phyloP scores from a whole-genome alignment of 2,888 invertebrate genomes.

The Nymphalis urticae region DNA sequence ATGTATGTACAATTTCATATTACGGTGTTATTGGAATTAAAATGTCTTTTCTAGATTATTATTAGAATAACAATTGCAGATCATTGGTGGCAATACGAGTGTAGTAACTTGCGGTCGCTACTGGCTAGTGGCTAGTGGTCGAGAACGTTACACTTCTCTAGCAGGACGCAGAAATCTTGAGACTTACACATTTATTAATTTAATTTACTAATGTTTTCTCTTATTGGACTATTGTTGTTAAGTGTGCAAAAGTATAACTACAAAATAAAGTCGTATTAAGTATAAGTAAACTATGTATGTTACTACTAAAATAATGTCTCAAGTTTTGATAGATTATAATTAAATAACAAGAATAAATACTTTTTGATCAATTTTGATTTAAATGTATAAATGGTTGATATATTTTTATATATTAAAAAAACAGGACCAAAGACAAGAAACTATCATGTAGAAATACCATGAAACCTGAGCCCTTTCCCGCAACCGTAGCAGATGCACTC shows the following conservation, averaged over 20 bases:
- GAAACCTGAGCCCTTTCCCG: slow-evolving; percentile 57
- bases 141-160: slow-evolving; percentile 30
- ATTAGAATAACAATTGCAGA: slow-evolving; percentile 24
- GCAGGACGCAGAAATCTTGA: slow-evolving; percentile 46
- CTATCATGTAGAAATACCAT: slow-evolving; percentile 49
- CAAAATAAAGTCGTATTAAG: too few species aligned
- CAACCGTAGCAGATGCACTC: slow-evolving; percentile 66
- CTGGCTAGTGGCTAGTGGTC: slow-evolving; percentile 46
- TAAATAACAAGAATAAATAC: too few species aligned
- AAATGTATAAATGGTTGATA: background rate
- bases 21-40: too few species aligned
- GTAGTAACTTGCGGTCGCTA: slow-evolving; percentile 48
- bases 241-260: too few species aligned
- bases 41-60: slow-evolving; percentile 19
- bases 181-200: slow-evolving; percentile 43
- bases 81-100: slow-evolving; percentile 38
- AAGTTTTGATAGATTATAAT: too few species aligned
- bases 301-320: too few species aligned
- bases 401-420: background rate
- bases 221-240: background rate
- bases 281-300: too few species aligned
- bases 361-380: too few species aligned
- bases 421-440: slow-evolving; percentile 57
- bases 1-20: too few species aligned
- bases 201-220: background rate